Conservation (phyloP, 37 sponge, comb jelly and placozoan species). For the Hormiphora californensis region DNA sequence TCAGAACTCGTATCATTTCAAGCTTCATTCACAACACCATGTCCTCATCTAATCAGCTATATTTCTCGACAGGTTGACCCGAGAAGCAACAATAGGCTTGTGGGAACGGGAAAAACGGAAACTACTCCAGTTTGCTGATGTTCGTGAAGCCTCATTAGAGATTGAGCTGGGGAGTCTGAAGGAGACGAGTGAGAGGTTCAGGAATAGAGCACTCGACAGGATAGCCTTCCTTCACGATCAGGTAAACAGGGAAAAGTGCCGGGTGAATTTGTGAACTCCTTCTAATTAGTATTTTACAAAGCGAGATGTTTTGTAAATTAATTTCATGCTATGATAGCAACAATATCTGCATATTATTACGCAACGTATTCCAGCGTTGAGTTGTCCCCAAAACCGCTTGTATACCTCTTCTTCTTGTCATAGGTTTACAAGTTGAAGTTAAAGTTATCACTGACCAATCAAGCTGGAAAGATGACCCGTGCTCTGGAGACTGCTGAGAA, state of each 20-base stretch:
- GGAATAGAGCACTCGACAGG: slow-evolving; percentile 24
- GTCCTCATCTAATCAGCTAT: not conserved
- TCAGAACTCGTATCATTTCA: not conserved
- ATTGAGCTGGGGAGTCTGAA: not conserved
- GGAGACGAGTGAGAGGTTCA: slow-evolving; percentile 15
- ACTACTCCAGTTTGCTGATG: slow-evolving; percentile 52
- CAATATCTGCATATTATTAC: too few species aligned
- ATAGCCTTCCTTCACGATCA: slow-evolving; percentile 40
- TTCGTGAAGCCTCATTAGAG: slow-evolving; percentile 30
- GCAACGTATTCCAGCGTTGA: too few species aligned
- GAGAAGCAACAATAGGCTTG: slow-evolving; percentile 32
- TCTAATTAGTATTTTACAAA: too few species aligned
- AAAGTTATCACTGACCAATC: not conserved
- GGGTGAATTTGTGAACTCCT: too few species aligned
- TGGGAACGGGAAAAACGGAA: slow-evolving; percentile 47
- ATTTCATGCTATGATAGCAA: too few species aligned
- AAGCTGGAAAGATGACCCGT: not conserved
- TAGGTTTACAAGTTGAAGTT: not conserved
- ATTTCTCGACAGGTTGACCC: not conserved
- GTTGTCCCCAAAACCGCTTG: too few species aligned
- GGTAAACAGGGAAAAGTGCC: not conserved
- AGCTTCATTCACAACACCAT: not conserved
- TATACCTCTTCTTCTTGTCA: not conserved
- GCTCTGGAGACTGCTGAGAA: slow-evolving; percentile 16
- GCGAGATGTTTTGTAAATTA: too few species aligned